Evolutionary conservation across 2,888 invertebrate species (phyloP).

Genomic region (Yponomeuta malinellus): DNA sequence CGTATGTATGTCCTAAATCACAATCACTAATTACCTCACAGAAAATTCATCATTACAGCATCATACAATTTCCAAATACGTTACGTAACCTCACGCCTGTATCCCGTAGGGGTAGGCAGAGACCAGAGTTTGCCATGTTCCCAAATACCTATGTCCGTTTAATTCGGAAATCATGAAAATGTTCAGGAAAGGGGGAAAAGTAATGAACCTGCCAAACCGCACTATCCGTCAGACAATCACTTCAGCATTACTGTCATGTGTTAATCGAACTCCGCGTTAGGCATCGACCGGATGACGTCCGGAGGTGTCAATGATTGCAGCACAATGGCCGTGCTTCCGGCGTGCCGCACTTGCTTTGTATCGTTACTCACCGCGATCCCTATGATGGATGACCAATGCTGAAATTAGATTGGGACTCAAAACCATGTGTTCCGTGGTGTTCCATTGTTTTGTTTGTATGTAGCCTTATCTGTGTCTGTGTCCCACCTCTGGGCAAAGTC

Average conservation of each 20-base stretch:
- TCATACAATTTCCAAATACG: no score
- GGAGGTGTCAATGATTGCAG: slow-evolving; percentile 73
- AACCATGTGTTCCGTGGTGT: not conserved
- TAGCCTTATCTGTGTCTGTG: not conserved
- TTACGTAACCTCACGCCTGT: no score
- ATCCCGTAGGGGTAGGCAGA: no score
- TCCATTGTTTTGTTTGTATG: not conserved
- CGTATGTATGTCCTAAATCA: not conserved
- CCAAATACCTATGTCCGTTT: no score
- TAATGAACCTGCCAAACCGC: no score
- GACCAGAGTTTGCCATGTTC: no score
- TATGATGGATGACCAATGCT: not conserved
- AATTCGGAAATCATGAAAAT: no score
- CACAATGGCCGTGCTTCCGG: slow-evolving; percentile 70
- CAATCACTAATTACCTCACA: not conserved
- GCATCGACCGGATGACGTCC: slow-evolving; percentile 64
- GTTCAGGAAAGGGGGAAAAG: no score
- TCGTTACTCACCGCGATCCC: slow-evolving; percentile 72
- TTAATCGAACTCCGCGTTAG: slow-evolving; percentile 36
- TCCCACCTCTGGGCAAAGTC: no score
- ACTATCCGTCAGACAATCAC: not conserved
- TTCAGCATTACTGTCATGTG: not conserved
- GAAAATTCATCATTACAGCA: no score
- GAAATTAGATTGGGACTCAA: slow-evolving; percentile 4
- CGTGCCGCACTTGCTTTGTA: slow-evolving; percentile 59